Conservation (phyloP, 92 coral and sea anemone genomes). For the Actinernus sp. region DNA sequence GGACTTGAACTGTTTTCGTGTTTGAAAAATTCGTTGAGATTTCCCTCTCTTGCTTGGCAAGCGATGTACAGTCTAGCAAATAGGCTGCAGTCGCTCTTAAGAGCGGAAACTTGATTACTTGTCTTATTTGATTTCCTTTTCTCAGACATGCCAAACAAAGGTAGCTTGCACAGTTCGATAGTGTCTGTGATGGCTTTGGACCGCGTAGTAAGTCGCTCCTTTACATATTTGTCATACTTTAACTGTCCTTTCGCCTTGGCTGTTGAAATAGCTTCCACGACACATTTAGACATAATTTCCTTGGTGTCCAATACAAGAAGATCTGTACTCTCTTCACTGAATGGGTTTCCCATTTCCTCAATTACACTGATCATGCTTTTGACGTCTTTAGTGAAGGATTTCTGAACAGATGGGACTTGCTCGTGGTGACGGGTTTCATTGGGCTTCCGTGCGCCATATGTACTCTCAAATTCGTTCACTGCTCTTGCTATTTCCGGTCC, state of each 20-base stretch:
- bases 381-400: constrained; percentile 28
- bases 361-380: constrained; percentile 8
- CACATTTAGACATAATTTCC: background rate
- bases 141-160: constrained; percentile 19
- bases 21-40: constrained; percentile 36
- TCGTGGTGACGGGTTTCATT: constrained; percentile 28
- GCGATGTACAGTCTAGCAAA: constrained; percentile 33
- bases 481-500: no score
- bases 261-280: background rate
- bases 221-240: constrained; percentile 17
- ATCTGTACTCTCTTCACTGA: constrained; percentile 44
- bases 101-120: background rate
- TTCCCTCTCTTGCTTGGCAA: constrained; percentile 49
- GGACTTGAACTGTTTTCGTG: constrained; percentile 50
- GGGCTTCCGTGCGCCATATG: background rate
- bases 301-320: constrained; percentile 24
- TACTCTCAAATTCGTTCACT: constrained; percentile 11
- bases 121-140: constrained; percentile 14
- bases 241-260: constrained; percentile 3
- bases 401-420: constrained; percentile 19
- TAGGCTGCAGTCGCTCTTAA: constrained; percentile 27
- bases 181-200: constrained; percentile 26
- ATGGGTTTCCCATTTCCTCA: constrained; percentile 66
- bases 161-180: constrained; percentile 10
- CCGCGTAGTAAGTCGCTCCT: constrained; percentile 22